Evolutionary conservation across 2,113 vertebrate species (phyloP).

Genomic region (Zapus hudsonius): DNA sequence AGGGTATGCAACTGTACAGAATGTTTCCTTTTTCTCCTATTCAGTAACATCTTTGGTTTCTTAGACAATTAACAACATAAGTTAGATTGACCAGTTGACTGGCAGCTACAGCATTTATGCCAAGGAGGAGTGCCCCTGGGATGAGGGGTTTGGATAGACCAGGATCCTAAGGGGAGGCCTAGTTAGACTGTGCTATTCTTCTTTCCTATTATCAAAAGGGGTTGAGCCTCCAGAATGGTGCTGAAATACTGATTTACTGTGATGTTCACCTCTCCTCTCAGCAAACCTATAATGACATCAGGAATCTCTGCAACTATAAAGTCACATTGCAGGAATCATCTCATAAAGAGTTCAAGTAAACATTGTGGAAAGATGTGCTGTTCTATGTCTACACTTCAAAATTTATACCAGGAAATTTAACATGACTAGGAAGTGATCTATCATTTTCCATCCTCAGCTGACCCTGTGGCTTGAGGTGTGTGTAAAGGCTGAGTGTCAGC

Average conservation of each 20-base stretch:
- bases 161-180: neutral
- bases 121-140: neutral
- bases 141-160: fast-evolving
- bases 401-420: neutral
- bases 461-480: neutral
- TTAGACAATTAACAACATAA: neutral
- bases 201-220: neutral
- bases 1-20: neutral
- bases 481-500: neutral
- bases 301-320: neutral
- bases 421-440: neutral
- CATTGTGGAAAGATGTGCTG: neutral
- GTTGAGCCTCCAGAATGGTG: neutral
- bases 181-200: neutral
- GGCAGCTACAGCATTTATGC: neutral
- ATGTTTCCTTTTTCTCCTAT: neutral
- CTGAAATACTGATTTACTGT: neutral
- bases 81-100: neutral
- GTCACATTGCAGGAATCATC: neutral
- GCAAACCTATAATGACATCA: neutral
- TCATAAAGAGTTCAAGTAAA: neutral
- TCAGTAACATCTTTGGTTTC: neutral
- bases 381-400: neutral
- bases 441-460: neutral
- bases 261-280: neutral